Conservation (phyloP, 1,140 invertebrate species). For the Leptinotarsa undecemlineata region DNA sequence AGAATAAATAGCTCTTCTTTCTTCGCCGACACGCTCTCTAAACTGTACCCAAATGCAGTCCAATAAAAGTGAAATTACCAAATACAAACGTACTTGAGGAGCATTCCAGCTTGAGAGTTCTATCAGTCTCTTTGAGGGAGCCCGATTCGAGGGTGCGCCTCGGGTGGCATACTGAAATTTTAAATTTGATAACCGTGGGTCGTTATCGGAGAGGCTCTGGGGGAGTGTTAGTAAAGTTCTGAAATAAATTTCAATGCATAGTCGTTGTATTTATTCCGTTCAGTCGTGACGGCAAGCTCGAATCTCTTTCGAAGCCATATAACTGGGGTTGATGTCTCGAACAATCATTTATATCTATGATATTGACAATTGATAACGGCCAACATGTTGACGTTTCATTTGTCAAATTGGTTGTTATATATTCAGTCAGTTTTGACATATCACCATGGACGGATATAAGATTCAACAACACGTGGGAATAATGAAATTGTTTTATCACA, state of each 20-base stretch:
- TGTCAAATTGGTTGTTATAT: too few species aligned
- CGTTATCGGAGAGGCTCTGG: not conserved
- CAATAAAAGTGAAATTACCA: conserved; percentile 19
- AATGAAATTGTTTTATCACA: too few species aligned
- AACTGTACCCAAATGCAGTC: conserved; percentile 3
- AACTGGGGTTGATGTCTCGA: too few species aligned
- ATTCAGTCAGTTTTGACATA: too few species aligned
- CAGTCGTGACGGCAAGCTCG: not conserved
- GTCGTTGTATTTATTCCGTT: not conserved
- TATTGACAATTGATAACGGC: too few species aligned
- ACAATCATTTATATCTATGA: too few species aligned
- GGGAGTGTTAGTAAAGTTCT: not conserved
- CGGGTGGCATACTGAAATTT: conserved; percentile 7
- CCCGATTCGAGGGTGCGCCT: not conserved
- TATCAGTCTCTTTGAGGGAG: not conserved
- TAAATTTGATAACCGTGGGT: conserved; percentile 13
- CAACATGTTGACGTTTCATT: too few species aligned
- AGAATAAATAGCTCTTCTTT: conserved; percentile 3
- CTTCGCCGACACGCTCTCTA: not conserved
- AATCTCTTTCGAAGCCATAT: too few species aligned
- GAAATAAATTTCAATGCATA: not conserved
- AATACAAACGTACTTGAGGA: conserved; percentile 11
- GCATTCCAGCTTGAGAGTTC: conserved; percentile 3
- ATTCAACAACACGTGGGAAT: too few species aligned
- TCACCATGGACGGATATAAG: too few species aligned